phyloP scores from a whole-genome alignment of 2,888 invertebrate species.

The Synanthedon tipuliformis region DNA sequence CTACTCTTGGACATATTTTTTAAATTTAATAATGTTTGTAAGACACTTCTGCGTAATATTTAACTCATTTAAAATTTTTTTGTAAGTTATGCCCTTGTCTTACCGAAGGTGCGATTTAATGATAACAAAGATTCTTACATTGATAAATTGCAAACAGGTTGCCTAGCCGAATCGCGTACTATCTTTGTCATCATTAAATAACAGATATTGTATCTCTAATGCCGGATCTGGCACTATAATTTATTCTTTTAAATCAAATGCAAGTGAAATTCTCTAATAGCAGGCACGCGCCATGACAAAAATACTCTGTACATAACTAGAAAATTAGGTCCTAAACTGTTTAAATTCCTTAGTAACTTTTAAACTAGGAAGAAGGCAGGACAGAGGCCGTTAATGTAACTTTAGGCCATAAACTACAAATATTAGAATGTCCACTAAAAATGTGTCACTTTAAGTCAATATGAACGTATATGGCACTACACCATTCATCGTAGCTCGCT shows the following conservation, averaged over 20 bases:
- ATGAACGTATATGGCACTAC: conserved; percentile 28
- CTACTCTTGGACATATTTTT: no score
- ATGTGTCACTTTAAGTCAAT: conserved; percentile 12
- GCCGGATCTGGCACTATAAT: no score
- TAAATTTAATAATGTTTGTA: no score
- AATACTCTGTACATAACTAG: conserved; percentile 11
- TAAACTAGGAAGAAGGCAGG: conserved; percentile 35
- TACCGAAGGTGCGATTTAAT: no score
- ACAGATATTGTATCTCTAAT: no score
- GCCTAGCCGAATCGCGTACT: no score
- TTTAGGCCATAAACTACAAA: conserved; percentile 50
- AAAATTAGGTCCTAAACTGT: conserved; percentile 45
- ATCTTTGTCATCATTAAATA: no score
- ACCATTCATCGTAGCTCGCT: conserved; percentile 19
- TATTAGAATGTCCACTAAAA: conserved; percentile 9
- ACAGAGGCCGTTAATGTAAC: conserved; percentile 40
- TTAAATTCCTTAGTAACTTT: conserved; percentile 2
- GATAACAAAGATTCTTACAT: no score
- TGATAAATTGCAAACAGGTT: no score
- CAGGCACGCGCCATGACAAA: neutral
- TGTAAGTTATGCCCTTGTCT: no score
- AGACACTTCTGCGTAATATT: no score
- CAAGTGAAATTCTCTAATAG: neutral
- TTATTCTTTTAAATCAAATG: neutral
- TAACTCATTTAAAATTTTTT: no score